Conservation (phyloP, 2,888 invertebrate genomes). For the Lymantria dispar region DNA sequence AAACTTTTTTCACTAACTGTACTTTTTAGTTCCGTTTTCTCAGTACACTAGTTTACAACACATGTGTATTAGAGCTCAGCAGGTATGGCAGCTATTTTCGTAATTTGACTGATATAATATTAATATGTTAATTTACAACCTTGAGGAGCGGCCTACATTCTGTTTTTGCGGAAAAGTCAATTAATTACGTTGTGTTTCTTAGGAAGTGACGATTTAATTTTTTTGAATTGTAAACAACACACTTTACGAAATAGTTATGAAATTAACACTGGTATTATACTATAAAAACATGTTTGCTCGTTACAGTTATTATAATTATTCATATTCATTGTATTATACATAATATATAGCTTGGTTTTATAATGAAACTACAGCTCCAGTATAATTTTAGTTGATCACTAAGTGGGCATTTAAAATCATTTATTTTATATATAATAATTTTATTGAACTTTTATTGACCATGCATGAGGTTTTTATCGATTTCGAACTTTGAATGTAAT, state of each 20-base stretch:
- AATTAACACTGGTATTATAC: not conserved
- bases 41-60: slow-evolving; percentile 46
- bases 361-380: too few relatives aligned
- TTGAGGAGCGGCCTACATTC: slow-evolving; percentile 22
- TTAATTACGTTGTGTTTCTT: not conserved
- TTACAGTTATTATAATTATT: not conserved
- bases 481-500: too few relatives aligned
- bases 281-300: not conserved
- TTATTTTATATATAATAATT: too few relatives aligned
- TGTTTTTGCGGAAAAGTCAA: slow-evolving; percentile 10
- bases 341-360: too few relatives aligned
- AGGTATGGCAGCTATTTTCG: slow-evolving; percentile 49
- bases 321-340: not conserved
- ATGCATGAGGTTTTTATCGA: too few relatives aligned
- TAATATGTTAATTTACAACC: slow-evolving; percentile 26
- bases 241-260: not conserved
- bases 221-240: not conserved
- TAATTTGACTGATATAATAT: slow-evolving; percentile 38
- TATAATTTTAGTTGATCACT: too few relatives aligned
- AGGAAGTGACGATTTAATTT: not conserved
- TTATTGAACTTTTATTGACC: too few relatives aligned
- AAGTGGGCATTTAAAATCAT: too few relatives aligned
- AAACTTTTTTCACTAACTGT: slow-evolving; percentile 32
- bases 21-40: slow-evolving; percentile 54
- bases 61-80: slow-evolving; percentile 42